Percentiles rank a stretch among this genome's conserved stretches.
Evolutionary conservation across 2,888 invertebrate genomes (phyloP).

Genomic region (Volucella inanis): DNA sequence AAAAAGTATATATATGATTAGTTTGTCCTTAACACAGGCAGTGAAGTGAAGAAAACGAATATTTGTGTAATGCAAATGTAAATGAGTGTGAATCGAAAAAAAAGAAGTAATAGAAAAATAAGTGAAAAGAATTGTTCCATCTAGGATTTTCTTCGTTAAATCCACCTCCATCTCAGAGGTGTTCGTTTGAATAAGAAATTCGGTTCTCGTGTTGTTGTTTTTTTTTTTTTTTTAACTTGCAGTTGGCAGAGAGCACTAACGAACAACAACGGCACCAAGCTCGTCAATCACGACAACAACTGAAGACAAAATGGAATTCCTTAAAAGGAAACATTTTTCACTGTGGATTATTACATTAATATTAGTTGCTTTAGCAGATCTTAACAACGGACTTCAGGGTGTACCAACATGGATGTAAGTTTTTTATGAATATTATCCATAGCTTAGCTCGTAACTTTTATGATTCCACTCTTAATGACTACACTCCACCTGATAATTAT

Average conservation of each 20-base stretch:
- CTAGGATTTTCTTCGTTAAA: conserved; percentile 53
- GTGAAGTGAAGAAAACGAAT: conserved; percentile 20
- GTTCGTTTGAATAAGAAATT: conserved; percentile 45
- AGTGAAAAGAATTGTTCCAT: conserved; percentile 57
- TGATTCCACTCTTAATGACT: conserved; percentile 55
- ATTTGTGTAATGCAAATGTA: conserved; percentile 54
- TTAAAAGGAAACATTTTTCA: conserved; percentile 81
- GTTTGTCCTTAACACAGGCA: neutral
- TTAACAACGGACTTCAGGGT: conserved; percentile 80
- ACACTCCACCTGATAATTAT: conserved; percentile 66
- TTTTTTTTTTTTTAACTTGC: conserved; percentile 29
- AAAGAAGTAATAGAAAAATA: conserved; percentile 23
- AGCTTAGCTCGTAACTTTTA: conserved; percentile 45
- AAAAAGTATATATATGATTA: neutral
- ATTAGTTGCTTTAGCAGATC: conserved; percentile 78
- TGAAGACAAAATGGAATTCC: conserved; percentile 80
- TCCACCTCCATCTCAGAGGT: conserved; percentile 39
- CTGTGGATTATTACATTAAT: conserved; percentile 81
- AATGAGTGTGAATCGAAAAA: conserved; percentile 34
- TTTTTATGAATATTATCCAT: conserved; percentile 54
- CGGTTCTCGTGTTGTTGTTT: conserved; percentile 44
- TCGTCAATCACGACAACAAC: conserved; percentile 71
- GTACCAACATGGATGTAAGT: conserved; percentile 83
- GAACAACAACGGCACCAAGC: conserved; percentile 48
- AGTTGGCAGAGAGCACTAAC: conserved; percentile 51